A percentile compares a stretch with the other conserved stretches of the same genome.
Evolutionary conservation across 1,140 invertebrate genomes (phyloP).

Genomic region (Zaprionus lachaisei): DNA sequence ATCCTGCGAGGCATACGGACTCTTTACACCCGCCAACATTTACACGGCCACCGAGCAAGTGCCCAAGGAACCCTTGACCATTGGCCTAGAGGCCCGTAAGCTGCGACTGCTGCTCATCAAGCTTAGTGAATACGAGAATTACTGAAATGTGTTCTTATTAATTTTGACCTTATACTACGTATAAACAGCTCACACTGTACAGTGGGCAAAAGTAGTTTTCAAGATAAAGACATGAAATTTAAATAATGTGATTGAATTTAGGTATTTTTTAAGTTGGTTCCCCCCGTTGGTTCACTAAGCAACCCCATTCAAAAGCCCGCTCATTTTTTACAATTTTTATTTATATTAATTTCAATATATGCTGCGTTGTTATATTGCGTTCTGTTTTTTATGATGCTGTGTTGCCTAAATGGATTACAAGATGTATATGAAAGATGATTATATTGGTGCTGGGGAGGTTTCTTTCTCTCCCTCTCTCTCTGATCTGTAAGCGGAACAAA

Average conservation of each 20-base stretch:
- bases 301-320: neutral
- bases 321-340: constrained; percentile 58
- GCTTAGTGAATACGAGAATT: constrained; percentile 78
- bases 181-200: too few relatives aligned
- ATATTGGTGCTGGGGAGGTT: constrained; percentile 30
- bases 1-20: constrained; percentile 89
- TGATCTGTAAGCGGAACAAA: constrained; percentile 14
- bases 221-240: too few relatives aligned
- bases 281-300: too few relatives aligned
- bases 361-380: constrained; percentile 34
- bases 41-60: constrained; percentile 72
- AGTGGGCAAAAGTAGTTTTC: too few relatives aligned
- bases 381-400: constrained; percentile 56
- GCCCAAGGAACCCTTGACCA: constrained; percentile 73
- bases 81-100: constrained; percentile 82
- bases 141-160: neutral
- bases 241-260: neutral
- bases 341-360: constrained; percentile 63
- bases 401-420: constrained; percentile 60
- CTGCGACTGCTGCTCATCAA: constrained; percentile 70
- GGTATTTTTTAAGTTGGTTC: neutral
- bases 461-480: neutral
- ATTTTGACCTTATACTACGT: too few relatives aligned
- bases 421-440: constrained; percentile 56
- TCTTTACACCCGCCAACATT: constrained; percentile 81